Conservation (phyloP, 2,797 vertebrate genomes). For the Chrosomus eos region DNA sequence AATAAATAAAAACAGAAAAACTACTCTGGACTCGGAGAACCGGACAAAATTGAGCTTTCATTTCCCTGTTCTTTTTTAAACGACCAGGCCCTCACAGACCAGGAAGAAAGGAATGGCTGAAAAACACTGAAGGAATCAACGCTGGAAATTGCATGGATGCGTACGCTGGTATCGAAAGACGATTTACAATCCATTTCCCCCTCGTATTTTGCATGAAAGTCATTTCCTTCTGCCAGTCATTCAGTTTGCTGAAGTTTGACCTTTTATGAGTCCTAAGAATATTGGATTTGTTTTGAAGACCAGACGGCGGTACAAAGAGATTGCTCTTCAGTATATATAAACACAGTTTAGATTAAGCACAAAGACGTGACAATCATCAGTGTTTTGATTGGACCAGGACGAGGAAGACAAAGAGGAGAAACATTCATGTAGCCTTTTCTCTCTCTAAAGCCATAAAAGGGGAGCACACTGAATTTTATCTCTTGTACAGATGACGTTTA, state of each 20-base stretch:
- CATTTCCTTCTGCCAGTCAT: conserved; percentile 77
- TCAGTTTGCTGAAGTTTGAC: conserved; percentile 76
- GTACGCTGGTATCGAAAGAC: conserved; percentile 68
- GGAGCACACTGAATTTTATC: background rate
- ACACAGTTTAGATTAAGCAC: conserved; percentile 78
- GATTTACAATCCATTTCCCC: conserved; percentile 63
- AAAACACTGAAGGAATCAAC: conserved; percentile 17
- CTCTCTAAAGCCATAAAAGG: conserved; percentile 43
- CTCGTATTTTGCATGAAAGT: conserved; percentile 80
- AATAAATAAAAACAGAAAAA: conserved; percentile 1
- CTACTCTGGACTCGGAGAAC: conserved; percentile 37
- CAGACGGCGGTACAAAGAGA: conserved; percentile 32
- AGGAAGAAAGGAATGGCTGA: conserved; percentile 41
- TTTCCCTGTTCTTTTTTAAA: conserved; percentile 59
- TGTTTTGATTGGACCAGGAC: conserved; percentile 58
- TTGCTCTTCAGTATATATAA: conserved; percentile 59
- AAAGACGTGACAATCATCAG: conserved; percentile 86
- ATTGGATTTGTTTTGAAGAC: conserved; percentile 66
- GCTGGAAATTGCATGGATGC: conserved; percentile 79
- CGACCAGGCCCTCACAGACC: conserved; percentile 52
- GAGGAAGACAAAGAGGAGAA: background rate
- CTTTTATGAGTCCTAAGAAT: conserved; percentile 72
- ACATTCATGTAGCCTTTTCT: conserved; percentile 23
- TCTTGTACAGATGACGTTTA: conserved; percentile 12
- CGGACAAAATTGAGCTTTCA: conserved; percentile 57